These are phyloP conservation scores for Phocoena phocoena DNA, from an alignment of 2,113 vertebrate species.

Conservation along the genomic window DNA sequence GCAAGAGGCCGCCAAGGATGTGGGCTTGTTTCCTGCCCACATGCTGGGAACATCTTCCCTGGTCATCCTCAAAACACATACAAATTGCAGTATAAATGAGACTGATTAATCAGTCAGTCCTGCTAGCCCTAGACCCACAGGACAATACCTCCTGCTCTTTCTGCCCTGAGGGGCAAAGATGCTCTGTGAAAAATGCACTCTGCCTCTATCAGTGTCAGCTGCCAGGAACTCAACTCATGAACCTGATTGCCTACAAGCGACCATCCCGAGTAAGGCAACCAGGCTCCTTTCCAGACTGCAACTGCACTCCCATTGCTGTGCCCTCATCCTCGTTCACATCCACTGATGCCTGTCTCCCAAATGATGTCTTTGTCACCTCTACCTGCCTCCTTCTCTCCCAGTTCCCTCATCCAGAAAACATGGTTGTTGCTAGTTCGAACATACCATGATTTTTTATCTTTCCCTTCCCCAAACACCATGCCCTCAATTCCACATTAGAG, in stretches of 20 bases:
- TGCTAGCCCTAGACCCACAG: background rate
- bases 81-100: background rate
- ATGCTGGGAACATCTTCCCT: background rate
- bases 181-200: background rate
- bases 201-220: background rate
- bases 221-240: background rate
- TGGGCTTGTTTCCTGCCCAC: no score
- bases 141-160: background rate
- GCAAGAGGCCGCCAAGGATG: background rate
- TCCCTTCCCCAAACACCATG: background rate
- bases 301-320: background rate
- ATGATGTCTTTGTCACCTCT: background rate
- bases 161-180: background rate
- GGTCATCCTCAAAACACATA: background rate
- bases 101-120: background rate
- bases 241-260: background rate
- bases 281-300: background rate
- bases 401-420: background rate
- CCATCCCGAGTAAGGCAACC: background rate
- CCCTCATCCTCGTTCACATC: background rate
- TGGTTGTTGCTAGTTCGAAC: background rate
- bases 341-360: background rate
- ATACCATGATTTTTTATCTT: background rate
- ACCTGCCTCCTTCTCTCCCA: background rate
- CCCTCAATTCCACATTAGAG: background rate